Evolutionary conservation across 2,888 invertebrate species (phyloP), one percentile per base, ranked within the genome.

Genomic region (Melipona bicolor): DNA sequence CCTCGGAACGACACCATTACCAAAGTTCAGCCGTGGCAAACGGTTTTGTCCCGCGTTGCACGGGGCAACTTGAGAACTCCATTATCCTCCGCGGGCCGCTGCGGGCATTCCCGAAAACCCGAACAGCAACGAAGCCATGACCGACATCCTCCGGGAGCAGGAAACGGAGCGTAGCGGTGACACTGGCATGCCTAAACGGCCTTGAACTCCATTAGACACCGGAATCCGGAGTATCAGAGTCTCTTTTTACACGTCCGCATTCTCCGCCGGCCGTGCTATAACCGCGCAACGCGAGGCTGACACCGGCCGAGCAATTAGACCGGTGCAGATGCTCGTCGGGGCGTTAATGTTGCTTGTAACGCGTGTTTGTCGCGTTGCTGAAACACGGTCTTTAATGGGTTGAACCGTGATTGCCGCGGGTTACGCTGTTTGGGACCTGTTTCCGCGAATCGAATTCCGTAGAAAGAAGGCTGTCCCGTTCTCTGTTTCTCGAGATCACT

Each of bases 11-110:
- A 83, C 79, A 86, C 82, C 84, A 74, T 79, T 86, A 62, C 80
- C 80, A 50, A 87, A 89, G 80, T 87, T 88, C 67, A 73, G 54
- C 43, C 50, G 62, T 62, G 67, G 61, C 67, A 79, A 79, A 81
- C 83, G 82, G 90, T 87, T 89, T 88, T 87, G 88, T 88, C 84
- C 83, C 73, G 71, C 88, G 87, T 89, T 89, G 27, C 88, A 88
- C 43, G 80, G 84, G 0, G 80, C 75, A 88, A 89, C 88, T 88
- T 87, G 87, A 81, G 88, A 89, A 88, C 90, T 89, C 87, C 87
- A 89, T 89, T 89, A 89, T 87, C 78, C 80, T 64, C 43, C 32
- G 71, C 64, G 81, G 77, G 75, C 43, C 72, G 84, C 81, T 85
- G 67, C 79, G 62, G 83, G 83, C 77, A 83, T 85, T 83, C 81